phyloP scores from a whole-genome alignment of 2,113 vertebrate species.

The Rutilus rutilus region DNA sequence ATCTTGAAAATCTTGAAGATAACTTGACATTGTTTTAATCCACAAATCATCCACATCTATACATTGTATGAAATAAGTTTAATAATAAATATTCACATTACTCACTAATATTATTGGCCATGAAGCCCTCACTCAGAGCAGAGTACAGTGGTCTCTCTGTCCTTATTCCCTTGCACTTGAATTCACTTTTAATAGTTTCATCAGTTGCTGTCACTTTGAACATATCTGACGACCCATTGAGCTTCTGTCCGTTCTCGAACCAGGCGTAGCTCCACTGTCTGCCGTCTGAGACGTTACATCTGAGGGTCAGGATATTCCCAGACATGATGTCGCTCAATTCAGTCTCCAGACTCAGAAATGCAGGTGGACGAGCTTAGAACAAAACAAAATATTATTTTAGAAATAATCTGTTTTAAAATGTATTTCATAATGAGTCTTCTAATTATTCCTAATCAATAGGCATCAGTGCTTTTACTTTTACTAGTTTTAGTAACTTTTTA shows the following conservation, averaged over 20 bases:
- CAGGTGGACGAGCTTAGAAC: constrained; percentile 64
- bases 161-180: constrained; percentile 63
- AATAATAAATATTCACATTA: not conserved
- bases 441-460: not conserved
- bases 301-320: constrained; percentile 65
- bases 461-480: not conserved
- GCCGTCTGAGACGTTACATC: constrained; percentile 60
- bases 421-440: not conserved
- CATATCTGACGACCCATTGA: not conserved
- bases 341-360: constrained; percentile 63
- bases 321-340: constrained; percentile 71
- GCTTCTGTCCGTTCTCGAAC: constrained; percentile 43
- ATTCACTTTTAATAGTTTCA: constrained; percentile 63
- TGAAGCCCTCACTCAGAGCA: constrained; percentile 45
- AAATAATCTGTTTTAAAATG: not conserved
- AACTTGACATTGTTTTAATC: not conserved
- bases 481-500: not conserved
- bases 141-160: constrained; percentile 60
- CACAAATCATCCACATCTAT: not conserved
- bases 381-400: not conserved
- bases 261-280: constrained; percentile 71
- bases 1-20: not conserved
- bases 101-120: constrained; percentile 73
- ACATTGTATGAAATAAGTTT: not conserved
- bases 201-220: constrained; percentile 60